phyloP scores from a whole-genome alignment of 2,113 vertebrate species.

The Lampris megalopsis region DNA sequence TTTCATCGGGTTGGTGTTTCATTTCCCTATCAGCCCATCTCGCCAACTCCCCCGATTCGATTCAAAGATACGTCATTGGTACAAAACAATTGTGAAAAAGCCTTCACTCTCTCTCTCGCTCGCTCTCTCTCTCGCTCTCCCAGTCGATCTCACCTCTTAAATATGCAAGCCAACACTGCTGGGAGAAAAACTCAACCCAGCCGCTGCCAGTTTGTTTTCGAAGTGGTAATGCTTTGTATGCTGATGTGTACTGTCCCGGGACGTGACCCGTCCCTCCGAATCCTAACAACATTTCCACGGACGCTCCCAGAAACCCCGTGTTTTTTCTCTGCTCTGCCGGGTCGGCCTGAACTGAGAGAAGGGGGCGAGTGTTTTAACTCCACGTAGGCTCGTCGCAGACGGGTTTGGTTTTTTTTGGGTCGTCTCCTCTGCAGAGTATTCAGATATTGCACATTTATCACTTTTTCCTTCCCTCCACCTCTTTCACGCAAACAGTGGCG shows the following conservation, averaged over 20 bases:
- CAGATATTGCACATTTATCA: slow-evolving; percentile 65
- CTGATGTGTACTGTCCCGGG: slow-evolving; percentile 39
- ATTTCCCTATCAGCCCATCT: no score
- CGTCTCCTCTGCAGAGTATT: slow-evolving; percentile 60
- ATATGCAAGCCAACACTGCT: slow-evolving; percentile 7
- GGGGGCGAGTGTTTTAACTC: slow-evolving; percentile 47
- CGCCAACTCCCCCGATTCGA: no score
- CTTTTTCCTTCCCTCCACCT: slow-evolving; percentile 15
- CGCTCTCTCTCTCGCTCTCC: slow-evolving; percentile 13
- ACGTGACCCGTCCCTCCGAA: slow-evolving; percentile 22
- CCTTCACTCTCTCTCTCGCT: no score
- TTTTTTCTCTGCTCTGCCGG: slow-evolving; percentile 59
- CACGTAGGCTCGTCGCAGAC: no score
- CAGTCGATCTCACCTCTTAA: not conserved
- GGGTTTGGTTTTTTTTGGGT: not conserved
- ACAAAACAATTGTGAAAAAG: no score
- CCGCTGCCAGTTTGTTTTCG: slow-evolving; percentile 32
- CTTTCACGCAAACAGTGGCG: not conserved
- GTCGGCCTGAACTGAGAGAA: slow-evolving; percentile 60
- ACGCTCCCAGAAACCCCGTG: slow-evolving; percentile 37
- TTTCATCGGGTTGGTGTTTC: no score
- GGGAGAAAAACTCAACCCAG: slow-evolving; percentile 30
- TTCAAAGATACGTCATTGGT: no score
- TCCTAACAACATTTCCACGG: not conserved
- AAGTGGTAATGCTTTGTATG: slow-evolving; percentile 22